Evolutionary conservation across 2,113 vertebrate species (phyloP).

Genomic region (Xenus cinereus): DNA sequence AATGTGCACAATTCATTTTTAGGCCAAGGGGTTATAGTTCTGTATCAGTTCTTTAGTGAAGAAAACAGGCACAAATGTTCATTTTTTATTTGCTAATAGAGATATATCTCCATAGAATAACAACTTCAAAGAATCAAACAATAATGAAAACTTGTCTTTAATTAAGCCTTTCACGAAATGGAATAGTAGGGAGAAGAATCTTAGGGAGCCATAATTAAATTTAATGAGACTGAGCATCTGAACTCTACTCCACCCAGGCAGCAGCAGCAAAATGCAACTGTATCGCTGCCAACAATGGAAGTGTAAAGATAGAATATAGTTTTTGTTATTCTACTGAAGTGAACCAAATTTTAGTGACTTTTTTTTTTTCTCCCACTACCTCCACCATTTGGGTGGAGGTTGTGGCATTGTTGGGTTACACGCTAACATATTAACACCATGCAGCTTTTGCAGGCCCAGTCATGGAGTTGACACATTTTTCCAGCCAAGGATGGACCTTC

Average conservation of each 20-base stretch:
- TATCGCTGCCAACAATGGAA: not conserved
- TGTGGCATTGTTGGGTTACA: not conserved
- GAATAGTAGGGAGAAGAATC: not conserved
- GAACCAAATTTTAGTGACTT: not conserved
- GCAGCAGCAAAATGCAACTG: not conserved
- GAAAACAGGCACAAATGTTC: not conserved
- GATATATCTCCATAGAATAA: not conserved
- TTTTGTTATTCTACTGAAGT: not conserved
- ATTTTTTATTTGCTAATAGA: not conserved
- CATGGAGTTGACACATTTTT: not conserved
- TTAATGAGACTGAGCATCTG: not conserved
- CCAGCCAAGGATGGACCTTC: not conserved
- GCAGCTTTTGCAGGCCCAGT: not conserved
- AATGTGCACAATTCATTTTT: not conserved
- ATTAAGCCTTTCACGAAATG: not conserved
- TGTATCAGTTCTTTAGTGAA: not conserved
- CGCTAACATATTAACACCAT: not conserved
- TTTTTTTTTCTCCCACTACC: accelerated
- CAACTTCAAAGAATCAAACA: not conserved
- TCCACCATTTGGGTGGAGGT: no score
- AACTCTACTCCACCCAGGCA: not conserved
- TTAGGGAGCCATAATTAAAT: not conserved
- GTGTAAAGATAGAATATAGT: not conserved
- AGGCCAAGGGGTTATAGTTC: not conserved
- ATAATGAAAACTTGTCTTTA: not conserved